phyloP scores from a whole-genome alignment of 2,888 invertebrate species.

The Drosophila neoperkinsi region DNA sequence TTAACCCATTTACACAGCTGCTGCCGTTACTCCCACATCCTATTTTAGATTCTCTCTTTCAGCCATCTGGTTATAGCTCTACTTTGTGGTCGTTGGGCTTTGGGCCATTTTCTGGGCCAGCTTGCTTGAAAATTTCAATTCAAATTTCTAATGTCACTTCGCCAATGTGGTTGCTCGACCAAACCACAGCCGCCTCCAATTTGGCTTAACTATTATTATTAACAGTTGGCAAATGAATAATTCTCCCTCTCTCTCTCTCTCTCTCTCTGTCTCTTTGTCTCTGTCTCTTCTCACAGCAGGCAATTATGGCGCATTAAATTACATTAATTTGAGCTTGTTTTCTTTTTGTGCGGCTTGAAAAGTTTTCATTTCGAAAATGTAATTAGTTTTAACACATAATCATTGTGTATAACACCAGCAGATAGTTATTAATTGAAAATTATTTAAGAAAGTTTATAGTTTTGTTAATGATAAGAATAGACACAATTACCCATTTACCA shows the following conservation, averaged over 20 bases:
- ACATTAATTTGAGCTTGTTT: conserved; percentile 29
- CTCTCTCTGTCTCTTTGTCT: not conserved
- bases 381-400: not conserved
- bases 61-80: conserved; percentile 34
- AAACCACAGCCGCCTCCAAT: conserved; percentile 42
- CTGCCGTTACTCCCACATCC: not conserved
- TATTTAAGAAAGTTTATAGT: not conserved
- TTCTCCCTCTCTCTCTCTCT: conserved; percentile 6
- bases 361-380: conserved; percentile 23
- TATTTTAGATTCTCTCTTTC: not conserved
- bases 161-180: conserved; percentile 10
- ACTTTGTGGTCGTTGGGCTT: conserved; percentile 35
- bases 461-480: not conserved
- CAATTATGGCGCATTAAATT: conserved; percentile 41
- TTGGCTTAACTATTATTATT: conserved; percentile 62
- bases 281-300: not conserved
- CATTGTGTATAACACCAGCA: conserved; percentile 1
- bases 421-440: not conserved
- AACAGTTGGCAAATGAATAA: conserved; percentile 30
- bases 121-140: conserved; percentile 59
- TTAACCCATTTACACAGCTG: conserved; percentile 65
- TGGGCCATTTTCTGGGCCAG: conserved; percentile 17
- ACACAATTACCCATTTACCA: not conserved
- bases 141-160: conserved; percentile 51
- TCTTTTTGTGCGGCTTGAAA: conserved; percentile 11